phyloP scores from a whole-genome alignment of 2,797 vertebrate species.

The Enteromius trimaculatus region DNA sequence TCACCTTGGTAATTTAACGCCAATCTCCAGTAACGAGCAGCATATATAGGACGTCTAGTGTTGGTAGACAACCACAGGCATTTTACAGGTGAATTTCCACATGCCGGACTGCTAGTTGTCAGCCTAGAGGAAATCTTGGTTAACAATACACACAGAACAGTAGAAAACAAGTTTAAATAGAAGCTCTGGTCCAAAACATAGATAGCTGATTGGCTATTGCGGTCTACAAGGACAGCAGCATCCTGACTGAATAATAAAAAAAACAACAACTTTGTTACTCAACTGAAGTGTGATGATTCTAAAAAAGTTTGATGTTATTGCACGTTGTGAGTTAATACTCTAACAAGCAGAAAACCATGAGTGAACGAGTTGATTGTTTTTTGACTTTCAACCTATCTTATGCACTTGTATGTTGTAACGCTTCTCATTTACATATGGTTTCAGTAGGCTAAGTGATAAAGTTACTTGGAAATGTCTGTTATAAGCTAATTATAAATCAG shows the following conservation, averaged over 20 bases:
- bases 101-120: constrained; percentile 7
- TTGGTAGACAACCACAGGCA: constrained; percentile 14
- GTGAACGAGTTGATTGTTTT: neutral
- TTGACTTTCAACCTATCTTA: neutral
- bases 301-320: neutral
- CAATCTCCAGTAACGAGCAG: constrained; percentile 30
- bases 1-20: constrained; percentile 17
- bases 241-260: neutral
- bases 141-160: constrained; percentile 13
- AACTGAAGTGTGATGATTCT: neutral
- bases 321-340: neutral
- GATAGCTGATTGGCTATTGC: neutral
- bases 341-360: neutral
- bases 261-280: neutral
- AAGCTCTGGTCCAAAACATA: neutral
- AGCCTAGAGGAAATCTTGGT: constrained; percentile 13
- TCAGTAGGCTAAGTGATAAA: neutral
- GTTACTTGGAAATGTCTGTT: neutral
- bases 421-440: neutral
- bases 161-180: constrained; percentile 16
- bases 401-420: neutral
- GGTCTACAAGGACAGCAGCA: neutral
- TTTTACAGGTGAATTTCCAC: constrained; percentile 4
- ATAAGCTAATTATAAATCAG: neutral
- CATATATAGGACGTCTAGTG: neutral